Conservation (phyloP, 2,113 vertebrate species). For the Chaetops frenatus region DNA sequence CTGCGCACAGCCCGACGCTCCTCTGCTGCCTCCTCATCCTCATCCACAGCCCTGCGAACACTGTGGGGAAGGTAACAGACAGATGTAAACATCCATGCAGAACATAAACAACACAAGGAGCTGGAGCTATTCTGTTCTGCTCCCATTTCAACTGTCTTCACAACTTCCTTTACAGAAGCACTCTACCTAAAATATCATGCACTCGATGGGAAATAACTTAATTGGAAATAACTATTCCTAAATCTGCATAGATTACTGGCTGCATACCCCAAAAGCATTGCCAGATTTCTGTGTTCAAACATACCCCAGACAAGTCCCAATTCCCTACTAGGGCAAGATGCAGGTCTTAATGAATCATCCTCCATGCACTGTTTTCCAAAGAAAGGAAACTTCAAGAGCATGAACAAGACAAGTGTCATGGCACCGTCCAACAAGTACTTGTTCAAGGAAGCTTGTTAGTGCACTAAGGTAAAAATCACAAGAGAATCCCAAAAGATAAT, state of each 20-base stretch:
- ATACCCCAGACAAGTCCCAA: background rate
- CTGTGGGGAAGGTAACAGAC: conserved; percentile 24
- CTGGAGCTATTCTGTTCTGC: background rate
- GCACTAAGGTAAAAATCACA: background rate
- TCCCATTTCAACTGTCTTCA: background rate
- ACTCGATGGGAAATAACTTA: background rate
- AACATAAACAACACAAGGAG: background rate
- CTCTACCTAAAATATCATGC: background rate
- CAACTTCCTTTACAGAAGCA: background rate
- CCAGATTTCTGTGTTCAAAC: background rate
- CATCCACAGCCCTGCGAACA: conserved; percentile 85
- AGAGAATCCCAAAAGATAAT: background rate
- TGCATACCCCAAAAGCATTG: background rate
- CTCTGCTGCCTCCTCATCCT: conserved; percentile 85
- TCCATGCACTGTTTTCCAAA: background rate
- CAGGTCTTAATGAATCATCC: background rate
- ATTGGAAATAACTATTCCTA: background rate
- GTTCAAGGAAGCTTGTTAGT: background rate
- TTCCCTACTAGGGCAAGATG: background rate
- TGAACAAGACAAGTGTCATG: background rate
- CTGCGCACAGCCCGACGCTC: conserved; percentile 82
- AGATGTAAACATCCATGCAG: background rate
- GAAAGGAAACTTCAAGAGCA: background rate
- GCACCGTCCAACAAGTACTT: background rate
- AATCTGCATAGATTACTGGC: background rate